These are phyloP conservation scores for Marasmarcha lunaedactyla DNA, from an alignment of 2,888 invertebrate species.

Conservation along the genomic window DNA sequence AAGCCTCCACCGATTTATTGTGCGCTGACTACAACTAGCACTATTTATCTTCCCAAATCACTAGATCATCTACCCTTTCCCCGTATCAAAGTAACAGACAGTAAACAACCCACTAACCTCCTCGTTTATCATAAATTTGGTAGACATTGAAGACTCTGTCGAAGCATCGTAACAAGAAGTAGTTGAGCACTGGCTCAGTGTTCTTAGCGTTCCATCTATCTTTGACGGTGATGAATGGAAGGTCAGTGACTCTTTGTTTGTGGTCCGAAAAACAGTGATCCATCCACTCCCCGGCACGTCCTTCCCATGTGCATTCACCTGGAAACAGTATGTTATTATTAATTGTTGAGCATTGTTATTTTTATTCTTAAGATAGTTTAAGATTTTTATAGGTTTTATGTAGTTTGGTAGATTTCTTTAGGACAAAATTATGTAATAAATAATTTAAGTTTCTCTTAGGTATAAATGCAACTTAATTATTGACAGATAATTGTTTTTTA, in stretches of 20 bases:
- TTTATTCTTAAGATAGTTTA: neutral
- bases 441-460: no score
- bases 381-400: no score
- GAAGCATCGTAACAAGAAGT: constrained; percentile 54
- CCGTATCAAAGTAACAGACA: no score
- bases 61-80: no score
- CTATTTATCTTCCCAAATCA: no score
- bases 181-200: constrained; percentile 56
- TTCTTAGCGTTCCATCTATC: constrained; percentile 59
- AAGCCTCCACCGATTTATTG: no score
- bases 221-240: constrained; percentile 59
- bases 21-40: no score
- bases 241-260: constrained; percentile 56
- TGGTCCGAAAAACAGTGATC: constrained; percentile 69
- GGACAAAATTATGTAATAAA: no score
- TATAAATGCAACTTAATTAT: no score
- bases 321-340: constrained; percentile 2
- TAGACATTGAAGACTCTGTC: constrained; percentile 62
- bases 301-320: constrained; percentile 71
- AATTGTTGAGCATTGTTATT: neutral
- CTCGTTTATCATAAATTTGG: constrained; percentile 63
- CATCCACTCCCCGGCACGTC: constrained; percentile 72
- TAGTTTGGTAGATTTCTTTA: no score
- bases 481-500: no score
- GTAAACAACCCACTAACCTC: constrained; percentile 49